Conservation (phyloP, 2,888 invertebrate genomes). For the Galeruca laticollis region DNA sequence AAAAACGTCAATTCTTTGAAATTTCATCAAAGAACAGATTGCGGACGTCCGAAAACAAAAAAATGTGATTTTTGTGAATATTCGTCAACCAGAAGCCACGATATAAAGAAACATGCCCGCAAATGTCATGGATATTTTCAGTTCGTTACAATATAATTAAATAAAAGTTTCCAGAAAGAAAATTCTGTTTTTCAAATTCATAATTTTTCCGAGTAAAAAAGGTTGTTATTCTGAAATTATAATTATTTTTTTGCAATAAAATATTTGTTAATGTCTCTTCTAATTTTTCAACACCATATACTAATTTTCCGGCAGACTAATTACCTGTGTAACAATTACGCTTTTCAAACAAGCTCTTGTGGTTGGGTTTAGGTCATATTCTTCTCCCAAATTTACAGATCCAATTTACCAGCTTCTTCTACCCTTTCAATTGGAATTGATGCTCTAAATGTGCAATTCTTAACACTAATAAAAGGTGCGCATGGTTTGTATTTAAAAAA, state of each 20-base stretch:
- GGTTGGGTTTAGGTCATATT: no score
- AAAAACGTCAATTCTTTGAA: slow-evolving; percentile 29
- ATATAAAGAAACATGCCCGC: slow-evolving; percentile 30
- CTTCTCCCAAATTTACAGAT: no score
- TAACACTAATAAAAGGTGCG: no score
- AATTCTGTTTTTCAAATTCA: background rate
- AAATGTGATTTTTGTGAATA: slow-evolving; percentile 32
- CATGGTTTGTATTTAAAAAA: no score
- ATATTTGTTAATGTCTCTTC: background rate
- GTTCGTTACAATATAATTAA: no score
- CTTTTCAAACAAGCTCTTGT: no score
- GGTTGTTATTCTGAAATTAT: background rate
- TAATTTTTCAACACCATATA: no score
- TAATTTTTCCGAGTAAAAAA: background rate
- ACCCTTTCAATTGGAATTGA: no score
- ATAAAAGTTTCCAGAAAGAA: background rate
- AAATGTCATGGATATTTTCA: slow-evolving; percentile 21
- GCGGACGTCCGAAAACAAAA: slow-evolving; percentile 48
- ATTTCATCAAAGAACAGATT: slow-evolving; percentile 44
- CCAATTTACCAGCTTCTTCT: no score
- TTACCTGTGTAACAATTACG: no score
- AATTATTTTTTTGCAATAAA: background rate
- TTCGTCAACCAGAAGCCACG: slow-evolving; percentile 29
- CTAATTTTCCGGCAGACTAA: no score
- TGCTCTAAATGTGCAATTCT: no score